Evolutionary conservation across 2,113 vertebrate genomes (phyloP), one percentile per base, ranked within the genome.

Genomic region (Sardina pilchardus): DNA sequence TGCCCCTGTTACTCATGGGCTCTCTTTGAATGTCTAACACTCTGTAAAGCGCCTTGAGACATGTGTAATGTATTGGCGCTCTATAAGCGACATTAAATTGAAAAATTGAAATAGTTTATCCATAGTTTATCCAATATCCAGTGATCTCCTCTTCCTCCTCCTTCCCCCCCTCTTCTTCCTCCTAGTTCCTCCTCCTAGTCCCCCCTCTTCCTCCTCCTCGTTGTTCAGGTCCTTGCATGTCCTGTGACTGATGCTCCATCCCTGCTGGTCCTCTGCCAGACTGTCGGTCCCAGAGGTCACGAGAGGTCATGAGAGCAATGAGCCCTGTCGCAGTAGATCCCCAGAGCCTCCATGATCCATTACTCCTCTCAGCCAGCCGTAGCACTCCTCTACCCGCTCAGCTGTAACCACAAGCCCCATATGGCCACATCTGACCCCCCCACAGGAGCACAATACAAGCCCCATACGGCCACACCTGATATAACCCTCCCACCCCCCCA

Each of bases 271-370:
- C 71, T 78, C 12, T 4, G 30, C 71, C 71, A 78, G 71, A 78
- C 71, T 5, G 14, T 17, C 34, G 4, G 87, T 86, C 56, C 81
- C 30, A 81, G 39, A 43, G 81, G 81, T 84, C 85, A 71, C 48
- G 63, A 43, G 39, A 43, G 81, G 81, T 84, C 85, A 71, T 42
- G 63, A 43, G 82, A 81, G 82, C 83, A 88, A 88, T 84, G 82
- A 88, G 85, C 82, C 83, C 59, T 84, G 71, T 78, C 30, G 30
- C 14, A 34, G 71, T 34, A 30, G 30, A 78, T 78, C 34, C 71
- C 71, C 34, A 34, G 30, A 82, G 75, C 86, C 53, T 67, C 47
- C 56, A 75, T 78, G 78, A 82, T 81, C 53, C 75, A 82, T 86
- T 82, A 78, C 71, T 88, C 80, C 75, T 85, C 71, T 83, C 87